Evolutionary conservation across 2,888 invertebrate species (phyloP).

Genomic region (Cerastis rubricosa): DNA sequence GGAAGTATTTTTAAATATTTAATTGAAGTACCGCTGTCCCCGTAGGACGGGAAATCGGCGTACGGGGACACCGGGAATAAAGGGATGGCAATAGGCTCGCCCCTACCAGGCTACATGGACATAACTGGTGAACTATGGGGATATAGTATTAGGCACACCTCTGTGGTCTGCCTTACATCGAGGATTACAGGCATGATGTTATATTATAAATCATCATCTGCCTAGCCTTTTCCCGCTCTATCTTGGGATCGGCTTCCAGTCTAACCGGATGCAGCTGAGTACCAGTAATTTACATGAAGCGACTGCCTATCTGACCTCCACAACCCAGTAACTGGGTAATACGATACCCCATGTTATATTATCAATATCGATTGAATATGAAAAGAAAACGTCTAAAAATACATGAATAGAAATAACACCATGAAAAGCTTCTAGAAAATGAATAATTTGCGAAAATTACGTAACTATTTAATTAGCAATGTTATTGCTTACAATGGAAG

Average conservation of each 20-base stretch:
- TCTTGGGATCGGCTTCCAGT: too few species aligned
- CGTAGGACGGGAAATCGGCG: too few species aligned
- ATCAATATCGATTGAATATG: neutral
- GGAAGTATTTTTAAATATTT: too few species aligned
- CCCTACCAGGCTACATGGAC: neutral
- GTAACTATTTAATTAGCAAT: conserved; percentile 22
- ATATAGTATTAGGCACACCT: neutral
- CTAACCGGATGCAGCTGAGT: too few species aligned
- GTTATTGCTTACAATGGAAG: conserved; percentile 6
- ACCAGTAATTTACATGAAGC: too few species aligned
- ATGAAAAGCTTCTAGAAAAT: conserved; percentile 14
- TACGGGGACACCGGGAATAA: too few species aligned
- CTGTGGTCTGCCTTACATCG: neutral
- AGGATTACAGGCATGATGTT: neutral
- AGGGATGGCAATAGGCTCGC: neutral
- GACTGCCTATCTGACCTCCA: too few species aligned
- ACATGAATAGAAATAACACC: neutral
- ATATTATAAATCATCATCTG: neutral
- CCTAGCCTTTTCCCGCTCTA: too few species aligned
- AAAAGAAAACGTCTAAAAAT: neutral
- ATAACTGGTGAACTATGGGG: neutral
- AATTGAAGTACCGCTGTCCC: too few species aligned
- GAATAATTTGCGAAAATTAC: conserved; percentile 20
- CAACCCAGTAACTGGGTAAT: too few species aligned
- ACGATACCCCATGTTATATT: too few species aligned